These are phyloP conservation scores for Rotaria sp. DNA, from an alignment of 2,888 invertebrate genomes.

Conservation along the genomic window DNA sequence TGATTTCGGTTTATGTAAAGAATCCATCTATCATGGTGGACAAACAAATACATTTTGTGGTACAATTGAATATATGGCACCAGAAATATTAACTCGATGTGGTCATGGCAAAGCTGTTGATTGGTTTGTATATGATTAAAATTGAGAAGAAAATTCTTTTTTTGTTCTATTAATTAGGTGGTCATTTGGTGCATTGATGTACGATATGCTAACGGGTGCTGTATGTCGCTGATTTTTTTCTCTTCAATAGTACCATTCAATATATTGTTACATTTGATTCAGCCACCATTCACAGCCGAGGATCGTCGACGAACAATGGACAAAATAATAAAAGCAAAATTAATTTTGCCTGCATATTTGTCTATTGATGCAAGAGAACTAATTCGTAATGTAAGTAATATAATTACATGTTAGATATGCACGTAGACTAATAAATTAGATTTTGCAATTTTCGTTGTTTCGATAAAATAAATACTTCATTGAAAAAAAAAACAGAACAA, in stretches of 20 bases:
- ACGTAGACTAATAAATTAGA: too few relatives aligned
- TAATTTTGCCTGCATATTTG: slow-evolving; percentile 85
- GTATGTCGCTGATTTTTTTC: slow-evolving; percentile 46
- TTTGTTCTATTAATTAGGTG: slow-evolving; percentile 58
- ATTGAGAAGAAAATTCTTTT: too few relatives aligned
- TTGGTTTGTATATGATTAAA: slow-evolving; percentile 61
- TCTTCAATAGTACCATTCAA: not conserved
- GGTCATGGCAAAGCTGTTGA: slow-evolving; percentile 98
- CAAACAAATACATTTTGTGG: slow-evolving; percentile 98
- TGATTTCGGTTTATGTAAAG: slow-evolving; percentile 97
- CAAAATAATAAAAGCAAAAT: slow-evolving; percentile 89
- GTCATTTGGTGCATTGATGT: slow-evolving; percentile 95
- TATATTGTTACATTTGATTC: not conserved
- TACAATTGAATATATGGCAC: slow-evolving; percentile 98
- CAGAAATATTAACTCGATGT: slow-evolving; percentile 88
- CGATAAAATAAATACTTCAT: too few relatives aligned
- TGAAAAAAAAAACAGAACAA: too few relatives aligned
- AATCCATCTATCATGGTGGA: slow-evolving; percentile 67
- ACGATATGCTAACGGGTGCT: slow-evolving; percentile 94
- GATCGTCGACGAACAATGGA: slow-evolving; percentile 97
- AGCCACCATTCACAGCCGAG: slow-evolving; percentile 95
- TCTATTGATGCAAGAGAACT: slow-evolving; percentile 88
- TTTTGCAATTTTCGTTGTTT: too few relatives aligned
- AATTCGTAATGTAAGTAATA: slow-evolving; percentile 66
- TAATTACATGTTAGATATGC: too few relatives aligned